Evolutionary conservation across 2,113 vertebrate species (phyloP), one percentile per base, ranked within the genome.

Genomic region (Microtus pennsylvanicus): DNA sequence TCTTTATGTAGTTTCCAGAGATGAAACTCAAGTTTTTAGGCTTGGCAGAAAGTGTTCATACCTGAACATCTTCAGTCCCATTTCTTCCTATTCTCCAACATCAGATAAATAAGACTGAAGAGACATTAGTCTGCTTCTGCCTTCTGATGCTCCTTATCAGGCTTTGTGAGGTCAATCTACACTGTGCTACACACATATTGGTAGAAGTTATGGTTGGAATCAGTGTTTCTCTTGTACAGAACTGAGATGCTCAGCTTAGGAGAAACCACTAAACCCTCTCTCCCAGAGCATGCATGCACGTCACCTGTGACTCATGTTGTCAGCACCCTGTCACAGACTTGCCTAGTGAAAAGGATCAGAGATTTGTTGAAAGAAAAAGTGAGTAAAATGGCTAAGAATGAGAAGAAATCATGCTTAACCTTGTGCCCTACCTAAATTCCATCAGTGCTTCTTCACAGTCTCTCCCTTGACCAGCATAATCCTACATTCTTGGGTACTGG

Each of bases 341-440:
- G 58, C 58, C 90, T 63, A 91, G 33, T 77, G 7, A 38, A 28
- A 35, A 76, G 47, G 22, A 6, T 3, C 35, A 63, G 22, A 26
- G 70, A 78, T 26, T 45, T 52, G 55, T 93, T 89, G 76, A 91
- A 89, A 76, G 35, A 52, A 81, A 52, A 65, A 83, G 94, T 87
- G 42, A 87, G 38, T 50, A 52, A 78, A 90, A 38, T 17, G 22
- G 28, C 77, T 67, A 72, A 75, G 85, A 88, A 88, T 12, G 33
- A 70, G 85, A 85, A 95, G 6, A 14, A 78, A 55, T 24, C 24
- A 76, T n/a, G 13, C 28, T 58, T 58, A 58, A 58, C 19, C 19
- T 45, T 13, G n/a, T 3, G 42, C 6, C 12, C 52, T 33, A 33
- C 72, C 78, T 87, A 77, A 55, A 89, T 58, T 28, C 42, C 28